Percentiles rank a stretch among this genome's conserved stretches.
Conservation (phyloP, 23 tunicate genomes). For the Styela clava region DNA sequence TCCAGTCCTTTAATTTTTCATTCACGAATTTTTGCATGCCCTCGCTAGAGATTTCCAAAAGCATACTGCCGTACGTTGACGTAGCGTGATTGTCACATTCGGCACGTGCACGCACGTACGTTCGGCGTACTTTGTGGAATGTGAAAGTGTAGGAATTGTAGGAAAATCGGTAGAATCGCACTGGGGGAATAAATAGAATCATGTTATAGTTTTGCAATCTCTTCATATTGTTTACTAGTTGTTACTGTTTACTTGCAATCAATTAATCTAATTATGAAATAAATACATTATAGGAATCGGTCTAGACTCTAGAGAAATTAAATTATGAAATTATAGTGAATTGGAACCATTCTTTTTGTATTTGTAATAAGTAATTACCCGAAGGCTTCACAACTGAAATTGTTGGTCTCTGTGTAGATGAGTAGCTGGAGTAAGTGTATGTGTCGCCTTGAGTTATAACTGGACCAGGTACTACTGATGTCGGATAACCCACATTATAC, state of each 20-base stretch:
- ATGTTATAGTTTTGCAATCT: no score
- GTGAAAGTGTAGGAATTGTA: slow-evolving; percentile 4
- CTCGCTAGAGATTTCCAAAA: slow-evolving; percentile 6
- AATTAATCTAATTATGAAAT: no score
- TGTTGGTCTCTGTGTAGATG: neutral
- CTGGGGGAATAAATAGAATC: slow-evolving; percentile 17
- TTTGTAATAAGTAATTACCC: no score
- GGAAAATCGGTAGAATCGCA: slow-evolving; percentile 6
- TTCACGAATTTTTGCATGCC: neutral
- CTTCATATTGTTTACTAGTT: no score
- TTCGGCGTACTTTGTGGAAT: slow-evolving; percentile 21
- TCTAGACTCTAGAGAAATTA: no score
- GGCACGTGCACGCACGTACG: slow-evolving; percentile 1
- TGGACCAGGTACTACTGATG: neutral
- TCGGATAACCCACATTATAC: neutral
- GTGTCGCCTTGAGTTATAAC: neutral
- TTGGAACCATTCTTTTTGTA: no score
- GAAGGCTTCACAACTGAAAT: neutral
- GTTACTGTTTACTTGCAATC: no score
- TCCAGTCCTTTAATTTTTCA: neutral
- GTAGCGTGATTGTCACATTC: slow-evolving; percentile 6
- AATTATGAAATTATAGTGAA: no score
- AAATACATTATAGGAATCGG: no score
- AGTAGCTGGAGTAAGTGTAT: neutral
- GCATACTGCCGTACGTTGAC: neutral